Conservation (phyloP, 2,888 invertebrate genomes). For the Agriopis aurantiaria region DNA sequence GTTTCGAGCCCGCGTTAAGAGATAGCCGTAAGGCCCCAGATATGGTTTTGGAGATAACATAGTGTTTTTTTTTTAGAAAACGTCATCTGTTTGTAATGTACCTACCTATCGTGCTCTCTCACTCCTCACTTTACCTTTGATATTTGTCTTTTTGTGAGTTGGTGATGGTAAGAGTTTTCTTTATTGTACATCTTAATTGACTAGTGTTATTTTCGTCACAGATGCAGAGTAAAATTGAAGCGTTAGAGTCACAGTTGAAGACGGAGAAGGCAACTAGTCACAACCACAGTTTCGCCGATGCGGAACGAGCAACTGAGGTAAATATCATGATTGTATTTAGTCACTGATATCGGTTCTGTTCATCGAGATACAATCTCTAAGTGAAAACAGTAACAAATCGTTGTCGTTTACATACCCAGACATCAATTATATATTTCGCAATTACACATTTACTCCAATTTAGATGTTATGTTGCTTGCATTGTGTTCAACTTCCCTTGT, state of each 20-base stretch:
- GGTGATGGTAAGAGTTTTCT: slow-evolving; percentile 55
- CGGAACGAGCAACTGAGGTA: slow-evolving; percentile 75
- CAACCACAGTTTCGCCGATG: slow-evolving; percentile 72
- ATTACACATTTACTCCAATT: too few species aligned
- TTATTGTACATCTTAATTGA: not conserved
- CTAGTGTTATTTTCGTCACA: slow-evolving; percentile 50
- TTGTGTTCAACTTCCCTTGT: too few species aligned
- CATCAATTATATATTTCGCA: too few species aligned
- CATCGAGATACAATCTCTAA: too few species aligned
- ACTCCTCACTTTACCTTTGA: not conserved
- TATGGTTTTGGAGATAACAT: slow-evolving; percentile 19
- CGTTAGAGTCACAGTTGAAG: slow-evolving; percentile 77
- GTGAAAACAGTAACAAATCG: too few species aligned
- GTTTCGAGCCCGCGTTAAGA: too few species aligned
- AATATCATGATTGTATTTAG: slow-evolving; percentile 7
- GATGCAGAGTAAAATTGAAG: slow-evolving; percentile 84
- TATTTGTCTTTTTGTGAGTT: slow-evolving; percentile 27
- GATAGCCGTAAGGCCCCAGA: not conserved
- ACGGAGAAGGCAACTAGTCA: slow-evolving; percentile 66
- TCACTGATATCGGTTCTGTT: not conserved
- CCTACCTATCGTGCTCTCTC: not conserved
- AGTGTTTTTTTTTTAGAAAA: not conserved
- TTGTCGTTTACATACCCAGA: too few species aligned
- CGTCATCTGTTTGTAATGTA: slow-evolving; percentile 10
- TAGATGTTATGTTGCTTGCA: too few species aligned